These are phyloP conservation scores for Cossypha caffra DNA, from an alignment of 2,797 vertebrate genomes.

Conservation along the genomic window DNA sequence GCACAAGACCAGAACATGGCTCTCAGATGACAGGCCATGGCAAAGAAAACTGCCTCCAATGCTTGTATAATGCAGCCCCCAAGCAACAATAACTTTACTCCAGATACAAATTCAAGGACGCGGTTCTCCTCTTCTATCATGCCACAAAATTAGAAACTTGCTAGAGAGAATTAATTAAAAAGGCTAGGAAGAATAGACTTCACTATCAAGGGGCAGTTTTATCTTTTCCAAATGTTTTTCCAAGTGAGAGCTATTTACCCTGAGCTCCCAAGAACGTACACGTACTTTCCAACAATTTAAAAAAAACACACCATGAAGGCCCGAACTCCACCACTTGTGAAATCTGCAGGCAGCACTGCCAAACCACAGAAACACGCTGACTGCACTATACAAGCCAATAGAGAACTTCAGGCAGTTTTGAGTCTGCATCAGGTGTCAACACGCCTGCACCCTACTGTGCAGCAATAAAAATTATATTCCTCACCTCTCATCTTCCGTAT, in stretches of 20 bases:
- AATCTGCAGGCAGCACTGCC: neutral
- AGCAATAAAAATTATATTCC: neutral
- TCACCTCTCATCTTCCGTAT: neutral
- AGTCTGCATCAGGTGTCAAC: neutral
- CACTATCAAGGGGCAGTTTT: neutral
- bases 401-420: neutral
- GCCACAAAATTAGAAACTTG: neutral
- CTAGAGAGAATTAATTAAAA: neutral
- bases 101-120: neutral
- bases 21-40: neutral
- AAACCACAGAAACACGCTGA: neutral
- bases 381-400: neutral
- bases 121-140: neutral
- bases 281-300: neutral
- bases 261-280: neutral
- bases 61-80: accelerated
- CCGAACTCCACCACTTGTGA: neutral
- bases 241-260: neutral
- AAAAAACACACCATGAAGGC: neutral
- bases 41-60: neutral
- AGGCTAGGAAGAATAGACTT: neutral
- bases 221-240: neutral
- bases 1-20: accelerated
- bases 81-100: neutral
- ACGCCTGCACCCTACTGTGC: neutral